These are phyloP conservation scores for Drosophila oshimai DNA, from an alignment of 1,140 invertebrate species.

Conservation along the genomic window DNA sequence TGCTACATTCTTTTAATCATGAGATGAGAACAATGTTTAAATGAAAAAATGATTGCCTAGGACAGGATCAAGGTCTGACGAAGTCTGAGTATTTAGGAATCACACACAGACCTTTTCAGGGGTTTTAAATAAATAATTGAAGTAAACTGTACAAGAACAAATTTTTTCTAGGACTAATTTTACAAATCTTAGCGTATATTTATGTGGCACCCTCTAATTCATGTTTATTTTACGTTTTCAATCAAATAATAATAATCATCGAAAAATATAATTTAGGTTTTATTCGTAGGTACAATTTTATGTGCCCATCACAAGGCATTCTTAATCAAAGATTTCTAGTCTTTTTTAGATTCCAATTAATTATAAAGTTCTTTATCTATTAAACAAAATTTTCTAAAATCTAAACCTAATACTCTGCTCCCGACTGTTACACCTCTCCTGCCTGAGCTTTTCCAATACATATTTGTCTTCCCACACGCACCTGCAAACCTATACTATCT, in stretches of 20 bases:
- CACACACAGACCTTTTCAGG: not conserved
- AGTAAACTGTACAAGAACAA: too few relatives aligned
- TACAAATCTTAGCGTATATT: too few relatives aligned
- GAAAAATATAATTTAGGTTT: too few relatives aligned
- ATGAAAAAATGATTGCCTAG: not conserved
- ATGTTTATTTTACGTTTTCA: too few relatives aligned
- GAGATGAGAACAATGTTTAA: not conserved
- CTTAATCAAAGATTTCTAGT: too few relatives aligned
- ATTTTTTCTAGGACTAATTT: too few relatives aligned
- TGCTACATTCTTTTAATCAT: not conserved
- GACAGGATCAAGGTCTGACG: not conserved
- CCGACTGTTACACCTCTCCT: not conserved
- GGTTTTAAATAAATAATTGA: not conserved
- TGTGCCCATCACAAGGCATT: too few relatives aligned
- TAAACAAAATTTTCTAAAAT: not conserved
- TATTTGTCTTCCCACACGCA: not conserved
- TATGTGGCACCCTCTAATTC: too few relatives aligned
- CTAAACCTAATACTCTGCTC: not conserved
- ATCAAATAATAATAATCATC: too few relatives aligned
- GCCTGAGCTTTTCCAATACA: not conserved
- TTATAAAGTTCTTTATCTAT: not conserved
- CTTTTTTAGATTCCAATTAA: too few relatives aligned
- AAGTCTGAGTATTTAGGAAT: not conserved
- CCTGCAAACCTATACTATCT: not conserved
- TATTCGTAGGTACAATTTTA: too few relatives aligned